phyloP scores from a whole-genome alignment of 2,888 invertebrate genomes.

The Periphyllus acericola region DNA sequence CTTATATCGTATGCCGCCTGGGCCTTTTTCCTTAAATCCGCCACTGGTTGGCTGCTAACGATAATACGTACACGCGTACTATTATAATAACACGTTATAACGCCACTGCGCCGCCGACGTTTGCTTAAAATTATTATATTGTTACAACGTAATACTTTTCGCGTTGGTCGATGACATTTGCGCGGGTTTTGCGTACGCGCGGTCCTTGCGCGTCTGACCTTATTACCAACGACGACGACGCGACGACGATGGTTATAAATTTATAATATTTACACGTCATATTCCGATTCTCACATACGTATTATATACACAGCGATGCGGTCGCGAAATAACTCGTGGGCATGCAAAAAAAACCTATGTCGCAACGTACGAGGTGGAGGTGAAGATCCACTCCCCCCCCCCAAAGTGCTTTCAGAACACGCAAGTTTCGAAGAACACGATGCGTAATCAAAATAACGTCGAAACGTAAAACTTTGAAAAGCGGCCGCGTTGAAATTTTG shows the following conservation, averaged over 20 bases:
- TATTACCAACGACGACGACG: not conserved
- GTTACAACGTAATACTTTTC: not conserved
- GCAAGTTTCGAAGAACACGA: too few relatives aligned
- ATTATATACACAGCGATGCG: not conserved
- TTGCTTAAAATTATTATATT: not conserved
- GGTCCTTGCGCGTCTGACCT: constrained; percentile 1
- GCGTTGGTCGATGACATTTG: constrained; percentile 40
- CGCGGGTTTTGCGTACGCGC: constrained; percentile 16
- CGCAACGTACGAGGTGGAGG: too few relatives aligned
- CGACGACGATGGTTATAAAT: not conserved
- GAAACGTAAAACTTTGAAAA: too few relatives aligned
- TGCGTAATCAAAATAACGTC: too few relatives aligned
- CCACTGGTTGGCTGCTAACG: not conserved
- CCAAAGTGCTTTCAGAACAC: too few relatives aligned
- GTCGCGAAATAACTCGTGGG: not conserved
- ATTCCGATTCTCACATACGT: not conserved
- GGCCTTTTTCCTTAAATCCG: too few relatives aligned
- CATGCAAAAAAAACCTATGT: not conserved
- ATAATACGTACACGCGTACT: not conserved
- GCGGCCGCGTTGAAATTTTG: too few relatives aligned
- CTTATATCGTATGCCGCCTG: too few relatives aligned
- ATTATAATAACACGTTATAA: not conserved
- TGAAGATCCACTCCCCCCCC: too few relatives aligned
- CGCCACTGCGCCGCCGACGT: not conserved
- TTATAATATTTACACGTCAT: too few relatives aligned